Conservation (phyloP, 2,797 vertebrate genomes). For the Amazonetta brasiliensis region DNA sequence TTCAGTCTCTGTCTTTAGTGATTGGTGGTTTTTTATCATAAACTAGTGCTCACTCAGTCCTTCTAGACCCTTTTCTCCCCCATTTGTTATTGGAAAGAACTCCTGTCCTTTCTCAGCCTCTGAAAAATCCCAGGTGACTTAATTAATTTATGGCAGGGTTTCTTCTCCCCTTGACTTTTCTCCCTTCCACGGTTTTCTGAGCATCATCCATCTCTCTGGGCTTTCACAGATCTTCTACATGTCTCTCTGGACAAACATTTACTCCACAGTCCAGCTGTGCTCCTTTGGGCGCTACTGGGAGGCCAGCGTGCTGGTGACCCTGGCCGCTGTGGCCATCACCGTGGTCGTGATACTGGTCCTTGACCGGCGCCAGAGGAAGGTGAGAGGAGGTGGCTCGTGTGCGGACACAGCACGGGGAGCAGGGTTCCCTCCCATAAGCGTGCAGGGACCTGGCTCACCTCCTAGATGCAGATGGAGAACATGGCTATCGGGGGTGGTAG, state of each 20-base stretch:
- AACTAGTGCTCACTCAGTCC: neutral
- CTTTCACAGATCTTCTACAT: constrained; percentile 77
- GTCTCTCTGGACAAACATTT: constrained; percentile 81
- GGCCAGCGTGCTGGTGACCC: constrained; percentile 71
- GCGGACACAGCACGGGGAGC: rapidly evolving
- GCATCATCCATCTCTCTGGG: neutral
- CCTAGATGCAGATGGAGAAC: rapidly evolving
- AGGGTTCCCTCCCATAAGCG: neutral
- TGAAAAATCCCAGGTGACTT: neutral
- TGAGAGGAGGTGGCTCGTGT: constrained; percentile 18
- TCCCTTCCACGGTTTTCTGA: neutral
- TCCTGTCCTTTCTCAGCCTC: neutral
- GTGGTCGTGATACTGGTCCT: constrained; percentile 70
- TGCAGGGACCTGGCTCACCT: neutral
- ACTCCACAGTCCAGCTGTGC: constrained; percentile 77
- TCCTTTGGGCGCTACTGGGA: constrained; percentile 73
- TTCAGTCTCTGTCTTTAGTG: constrained; percentile 3
- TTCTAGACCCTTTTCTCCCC: neutral
- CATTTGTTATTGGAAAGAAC: neutral
- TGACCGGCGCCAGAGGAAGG: constrained; percentile 71
- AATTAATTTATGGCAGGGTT: neutral
- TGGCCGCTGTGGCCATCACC: constrained; percentile 62
- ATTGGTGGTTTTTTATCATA: constrained; percentile 2
- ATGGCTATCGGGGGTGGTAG: neutral
- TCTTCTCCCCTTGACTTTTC: neutral